Evolutionary conservation across 2,888 invertebrate species (phyloP), one percentile per base, ranked within the genome.

Genomic region (Papilio demoleus): DNA sequence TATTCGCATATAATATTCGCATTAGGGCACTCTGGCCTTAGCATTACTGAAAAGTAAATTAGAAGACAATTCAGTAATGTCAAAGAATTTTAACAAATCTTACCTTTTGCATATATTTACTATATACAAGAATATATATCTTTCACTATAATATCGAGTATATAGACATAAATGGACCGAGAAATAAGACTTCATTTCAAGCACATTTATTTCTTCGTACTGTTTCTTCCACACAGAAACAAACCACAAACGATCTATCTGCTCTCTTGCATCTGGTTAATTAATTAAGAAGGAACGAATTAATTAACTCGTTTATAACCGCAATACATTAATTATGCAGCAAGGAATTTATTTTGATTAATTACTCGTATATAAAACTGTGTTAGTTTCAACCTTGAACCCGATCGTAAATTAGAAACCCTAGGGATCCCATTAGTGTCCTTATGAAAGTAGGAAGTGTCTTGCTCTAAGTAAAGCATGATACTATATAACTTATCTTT

Each of bases 191-290:
- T 17, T 31, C 17, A 53, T 27, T 53, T 53, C 1, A 53, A n/a
- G 9, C 17, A 56, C 27, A 31, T 31, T 56, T 31, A 31, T 56
- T 31, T 17, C 14, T 12, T 9, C 17, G 12, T 38, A 9, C 17
- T 4, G 8, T 56, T 8, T 11, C 9, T 56, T 56, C 31, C n/a
- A 12, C 17, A 56, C 6, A n/a, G 38, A 34, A 64, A 64, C 64
- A n/a, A 12, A 24, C 36, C 53, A 53, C 53, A 8, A 24, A 9
- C 22, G 19, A n/a, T n/a, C n/a, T 2, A 47, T 5, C 47, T 47
- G n/a, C 36, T 50, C n/a, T 47, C 36, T 63, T n/a, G n/a, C 64
- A 64, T 38, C n/a, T 24, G 12, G 5, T 50, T 64, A 64, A 63
- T 63, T 50, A 50, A 64, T 47, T 38, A 22, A 53, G n/a, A 24